Evolutionary conservation across 2,888 invertebrate genomes (phyloP), one percentile per base, ranked within the genome.

Genomic region (Ariolimax columbianus): DNA sequence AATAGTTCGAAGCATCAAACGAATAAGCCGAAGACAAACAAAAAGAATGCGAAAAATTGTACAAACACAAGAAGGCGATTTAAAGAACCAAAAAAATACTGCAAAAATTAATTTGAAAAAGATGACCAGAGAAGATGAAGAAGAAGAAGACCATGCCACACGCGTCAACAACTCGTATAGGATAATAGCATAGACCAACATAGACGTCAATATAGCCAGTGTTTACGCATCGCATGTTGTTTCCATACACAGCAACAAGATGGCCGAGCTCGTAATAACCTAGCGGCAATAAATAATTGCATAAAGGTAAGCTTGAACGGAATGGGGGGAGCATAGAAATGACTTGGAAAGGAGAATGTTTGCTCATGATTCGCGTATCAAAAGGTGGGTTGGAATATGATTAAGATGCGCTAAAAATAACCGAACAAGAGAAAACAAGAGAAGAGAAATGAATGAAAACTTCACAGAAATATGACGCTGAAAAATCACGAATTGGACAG

Each of bases 311-410:
- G 23, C 7, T 26, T 43, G 23, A 73, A 73, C 3, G 3, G 17
- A 73, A 40, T 38, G 73, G n/a, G 26, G 43, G 14, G 40, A 23
- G 38, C 6, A 40, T 26, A 73, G 73, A 73, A 73, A 43, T n/a
- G 43, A 19, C 19, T 43, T 43, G 73, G n/a, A 30, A 43, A 26
- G n/a, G n/a, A 40, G 26, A 17, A 73, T 40, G 73, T 73, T 40
- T 73, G n/a, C 43, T 43, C 43, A 26, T 19, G 40, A 43, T 73
- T 26, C 23, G 17, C 14, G 73, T 43, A 73, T 73, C 40, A 73
- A 73, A 43, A 73, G 72, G 43, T 73, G 73, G 38, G 23, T 11
- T 73, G 43, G 40, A 72, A 40, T 38, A 72, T 3, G 72, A 73
- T 66, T 66, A 66, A 66, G 30, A 66, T 66, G 33, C 6, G 0